Conservation (phyloP, 2,888 invertebrate species). For the Amblyjoppa fuscipennis region DNA sequence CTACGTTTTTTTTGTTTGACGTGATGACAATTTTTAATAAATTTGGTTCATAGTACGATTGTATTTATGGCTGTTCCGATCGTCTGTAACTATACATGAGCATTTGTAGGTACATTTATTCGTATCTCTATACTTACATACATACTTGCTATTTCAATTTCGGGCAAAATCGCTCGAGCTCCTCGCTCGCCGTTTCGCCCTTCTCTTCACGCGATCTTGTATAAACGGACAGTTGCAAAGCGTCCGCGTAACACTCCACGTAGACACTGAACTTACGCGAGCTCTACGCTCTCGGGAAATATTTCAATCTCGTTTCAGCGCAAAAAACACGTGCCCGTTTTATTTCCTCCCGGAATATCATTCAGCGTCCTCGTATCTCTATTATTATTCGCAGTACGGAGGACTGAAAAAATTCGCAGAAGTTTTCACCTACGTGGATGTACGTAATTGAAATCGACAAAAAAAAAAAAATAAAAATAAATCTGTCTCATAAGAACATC, state of each 20-base stretch:
- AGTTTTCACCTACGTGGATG: neutral
- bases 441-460: no score
- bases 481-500: neutral
- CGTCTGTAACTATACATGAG: no score
- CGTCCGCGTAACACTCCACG: conserved; percentile 44
- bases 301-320: conserved; percentile 21
- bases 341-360: neutral
- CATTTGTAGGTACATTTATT: neutral
- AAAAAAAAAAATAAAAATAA: neutral
- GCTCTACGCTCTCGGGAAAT: neutral
- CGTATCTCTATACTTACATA: neutral
- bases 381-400: neutral
- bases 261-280: neutral
- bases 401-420: neutral
- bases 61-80: neutral
- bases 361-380: neutral
- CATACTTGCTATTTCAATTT: conserved; percentile 29
- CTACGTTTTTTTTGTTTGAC: no score
- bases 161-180: conserved; percentile 11
- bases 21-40: no score
- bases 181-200: neutral
- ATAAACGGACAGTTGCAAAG: conserved; percentile 43
- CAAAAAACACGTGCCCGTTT: neutral
- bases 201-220: conserved; percentile 6
- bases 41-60: no score